phyloP scores from a whole-genome alignment of 2,113 vertebrate genomes.

The Ranitomeya imitator region DNA sequence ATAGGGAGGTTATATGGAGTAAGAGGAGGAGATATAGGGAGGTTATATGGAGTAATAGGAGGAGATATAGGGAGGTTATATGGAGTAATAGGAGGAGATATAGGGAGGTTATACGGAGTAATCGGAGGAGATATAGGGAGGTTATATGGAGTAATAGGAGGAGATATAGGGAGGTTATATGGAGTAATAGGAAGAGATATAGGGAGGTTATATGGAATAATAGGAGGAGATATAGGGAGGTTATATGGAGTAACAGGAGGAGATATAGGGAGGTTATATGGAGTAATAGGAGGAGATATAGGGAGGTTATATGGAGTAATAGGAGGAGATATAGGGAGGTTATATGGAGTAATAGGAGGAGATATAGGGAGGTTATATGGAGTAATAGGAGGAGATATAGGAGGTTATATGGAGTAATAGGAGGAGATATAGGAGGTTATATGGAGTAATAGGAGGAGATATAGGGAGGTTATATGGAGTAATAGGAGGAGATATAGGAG shows the following conservation, averaged over 20 bases:
- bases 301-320: neutral
- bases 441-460: too few species aligned
- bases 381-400: too few species aligned
- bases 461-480: neutral
- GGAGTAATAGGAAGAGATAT: constrained; percentile 7
- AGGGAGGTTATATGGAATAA: constrained; percentile 12
- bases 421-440: too few species aligned
- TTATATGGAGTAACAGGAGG: constrained; percentile 3
- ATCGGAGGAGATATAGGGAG: neutral
- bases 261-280: constrained; percentile 7
- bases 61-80: too few species aligned
- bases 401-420: too few species aligned
- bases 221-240: constrained; percentile 5
- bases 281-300: neutral
- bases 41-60: too few species aligned
- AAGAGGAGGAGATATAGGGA: too few species aligned
- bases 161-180: constrained; percentile 1
- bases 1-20: too few species aligned
- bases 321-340: neutral
- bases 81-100: too few species aligned
- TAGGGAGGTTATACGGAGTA: neutral
- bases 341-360: neutral
- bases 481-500: neutral
- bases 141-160: constrained; percentile 2
- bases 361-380: too few species aligned